Base-by-base conservation (phyloP, 2,113 vertebrate genomes). In the Canis aureus region DNA sequence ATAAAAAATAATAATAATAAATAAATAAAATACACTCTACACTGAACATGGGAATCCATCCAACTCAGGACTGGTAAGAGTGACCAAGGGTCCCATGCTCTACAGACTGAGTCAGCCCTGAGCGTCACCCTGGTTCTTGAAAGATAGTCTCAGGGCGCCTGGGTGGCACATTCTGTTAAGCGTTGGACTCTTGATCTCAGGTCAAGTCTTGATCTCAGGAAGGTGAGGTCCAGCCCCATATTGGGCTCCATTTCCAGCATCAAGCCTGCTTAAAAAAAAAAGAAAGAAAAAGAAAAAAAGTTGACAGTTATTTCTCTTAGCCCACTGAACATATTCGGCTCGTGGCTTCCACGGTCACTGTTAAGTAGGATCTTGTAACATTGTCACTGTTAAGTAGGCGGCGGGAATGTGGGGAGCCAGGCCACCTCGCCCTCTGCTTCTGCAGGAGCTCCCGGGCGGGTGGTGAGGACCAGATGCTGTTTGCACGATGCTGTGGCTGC, bases 361-460 rank as follows among this genome's bases (percentile, higher is more conserved):
- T 51, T 64, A 67, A 79, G 43, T 60, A 10, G 9, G 69, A n/a
- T 71, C 9, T 71, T 22, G 69, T 43, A 43, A 43, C 43, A 43
- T 43, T 43, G 43, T 6, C 43, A 43, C 43, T 7, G 43, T 43
- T 43, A 43, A 43, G 38, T 73, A 8, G 11, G 71, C 13, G 15
- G 32, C 8, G n/a, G 15, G 23, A 91, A 64, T 22, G 62, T 80
- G 95, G 88, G 22, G 49, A 88, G 7, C 55, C 2, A 0, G 69
- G 17, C 69, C 69, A 71, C 23, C 29, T 0, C 19, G 43, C 9
- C 17, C 59, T 99, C 85, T 99, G 99, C 94, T 99, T 99, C 91
- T 99, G 99, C 84, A 98, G 99, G 51, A 99, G 98, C 76, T 91
- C 98, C 98, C 11, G 98, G 99, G 32, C 98, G 98, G 8, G 97